Evolutionary conservation across 2,888 invertebrate genomes (phyloP), one percentile per base, ranked within the genome.

Genomic region (Dexiosoma caninum): DNA sequence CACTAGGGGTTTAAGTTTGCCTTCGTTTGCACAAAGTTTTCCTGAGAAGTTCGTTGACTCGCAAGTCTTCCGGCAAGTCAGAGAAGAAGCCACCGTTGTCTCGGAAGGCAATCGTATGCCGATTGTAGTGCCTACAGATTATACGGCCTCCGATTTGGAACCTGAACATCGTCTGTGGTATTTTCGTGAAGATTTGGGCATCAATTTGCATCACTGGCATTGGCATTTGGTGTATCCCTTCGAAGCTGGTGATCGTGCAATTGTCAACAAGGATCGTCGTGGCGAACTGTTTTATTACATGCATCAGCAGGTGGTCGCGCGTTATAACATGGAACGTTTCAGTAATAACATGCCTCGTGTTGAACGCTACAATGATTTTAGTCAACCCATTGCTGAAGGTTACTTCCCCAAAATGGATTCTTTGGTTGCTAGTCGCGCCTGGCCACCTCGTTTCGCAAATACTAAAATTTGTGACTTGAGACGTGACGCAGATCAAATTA

Each of bases 331-430:
- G 79, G 96, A 96, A 87, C 93, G 96, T 2, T 89, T 96, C 82
- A 94, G 94, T 87, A 95, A 95, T 88, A 92, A 92, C 4, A 87
- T 96, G 85, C 87, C 91, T 0, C 92, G 94, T 0, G 94, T 94
- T 1, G 91, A 90, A 27, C 92, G 94, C 0, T 92, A 92, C 83
- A 92, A 92, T 83, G 92, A 95, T 87, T 92, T 94, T 89, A 91
- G 93, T 1, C 92, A 92, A 2, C 93, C 95, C 12, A 94, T 96
- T 83, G 88, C 89, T 0, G 95, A 96, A 88, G 96, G 93, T 0
- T 96, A 96, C 89, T 96, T 96, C 91, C 95, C 96, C 4, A 96
- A 96, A 90, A 91, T 96, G 87, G 95, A 96, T 90, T 95, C 95
- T 1, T 91, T 94, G 83, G 94, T 95, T 4, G 93, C 95, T 23